Conservation (phyloP, 2,797 vertebrate species). For the Bradypus variegatus region DNA sequence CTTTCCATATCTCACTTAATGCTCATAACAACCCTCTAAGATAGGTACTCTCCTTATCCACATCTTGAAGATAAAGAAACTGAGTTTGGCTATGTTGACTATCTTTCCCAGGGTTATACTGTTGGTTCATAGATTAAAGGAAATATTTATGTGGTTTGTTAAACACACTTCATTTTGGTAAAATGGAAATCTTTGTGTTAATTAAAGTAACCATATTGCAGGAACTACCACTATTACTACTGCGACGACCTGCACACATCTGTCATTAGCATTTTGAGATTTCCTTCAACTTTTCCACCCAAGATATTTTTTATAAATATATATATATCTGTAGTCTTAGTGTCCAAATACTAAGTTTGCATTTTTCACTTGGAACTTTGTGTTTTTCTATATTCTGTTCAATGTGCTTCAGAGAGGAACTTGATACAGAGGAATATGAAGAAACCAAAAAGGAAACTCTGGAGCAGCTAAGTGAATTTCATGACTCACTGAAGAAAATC, state of each 20-base stretch:
- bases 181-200: background rate
- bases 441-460: constrained; percentile 97
- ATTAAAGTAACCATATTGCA: background rate
- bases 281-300: background rate
- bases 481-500: constrained; percentile 94
- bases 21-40: background rate
- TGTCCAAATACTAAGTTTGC: background rate
- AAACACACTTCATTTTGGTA: background rate
- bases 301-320: background rate
- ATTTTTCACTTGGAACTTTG: background rate
- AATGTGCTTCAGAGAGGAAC: constrained; percentile 82
- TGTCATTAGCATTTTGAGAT: background rate
- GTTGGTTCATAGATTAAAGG: background rate
- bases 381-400: background rate
- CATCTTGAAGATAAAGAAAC: background rate
- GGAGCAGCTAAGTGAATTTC: constrained; percentile 95
- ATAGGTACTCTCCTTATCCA: background rate
- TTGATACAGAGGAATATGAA: constrained; percentile 94
- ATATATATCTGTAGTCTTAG: background rate
- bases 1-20: background rate
- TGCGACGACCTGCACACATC: background rate
- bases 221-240: background rate
- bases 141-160: constrained; percentile 8
- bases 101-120: background rate
- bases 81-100: background rate